Conservation (phyloP, 2,113 vertebrate genomes). For the Poeciliopsis retropinna region DNA sequence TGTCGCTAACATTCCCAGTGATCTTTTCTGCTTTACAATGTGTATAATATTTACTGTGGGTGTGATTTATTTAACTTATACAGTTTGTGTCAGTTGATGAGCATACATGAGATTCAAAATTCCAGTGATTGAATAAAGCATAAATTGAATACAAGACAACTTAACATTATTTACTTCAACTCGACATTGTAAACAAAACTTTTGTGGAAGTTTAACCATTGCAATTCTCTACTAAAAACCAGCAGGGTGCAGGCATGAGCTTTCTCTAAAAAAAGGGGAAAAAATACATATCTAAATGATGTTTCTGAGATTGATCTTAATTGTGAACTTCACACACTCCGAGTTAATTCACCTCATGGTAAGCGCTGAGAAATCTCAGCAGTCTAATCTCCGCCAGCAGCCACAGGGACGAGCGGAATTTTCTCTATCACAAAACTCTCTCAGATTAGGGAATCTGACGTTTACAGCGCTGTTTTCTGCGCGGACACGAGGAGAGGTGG, state of each 20-base stretch:
- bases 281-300: constrained; percentile 46
- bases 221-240: constrained; percentile 74
- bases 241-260: constrained; percentile 96
- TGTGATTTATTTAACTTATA: not conserved
- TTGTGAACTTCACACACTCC: constrained; percentile 36
- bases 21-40: not conserved
- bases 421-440: constrained; percentile 8
- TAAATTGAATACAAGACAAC: not conserved
- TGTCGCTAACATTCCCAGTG: not conserved
- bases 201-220: constrained; percentile 18
- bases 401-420: not conserved
- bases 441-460: constrained; percentile 59
- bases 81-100: not conserved
- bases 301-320: constrained; percentile 37
- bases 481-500: constrained; percentile 49
- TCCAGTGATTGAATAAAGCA: not conserved
- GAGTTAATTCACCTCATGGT: constrained; percentile 12
- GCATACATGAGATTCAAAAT: not conserved
- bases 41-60: too few species aligned
- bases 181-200: not conserved
- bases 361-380: not conserved
- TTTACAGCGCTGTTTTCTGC: constrained; percentile 56
- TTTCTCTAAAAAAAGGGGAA: constrained; percentile 59
- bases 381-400: not conserved
- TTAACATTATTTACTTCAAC: constrained; percentile 7